phyloP scores from a whole-genome alignment of 2,797 vertebrate species.

The Chaenodraco wilsoni region DNA sequence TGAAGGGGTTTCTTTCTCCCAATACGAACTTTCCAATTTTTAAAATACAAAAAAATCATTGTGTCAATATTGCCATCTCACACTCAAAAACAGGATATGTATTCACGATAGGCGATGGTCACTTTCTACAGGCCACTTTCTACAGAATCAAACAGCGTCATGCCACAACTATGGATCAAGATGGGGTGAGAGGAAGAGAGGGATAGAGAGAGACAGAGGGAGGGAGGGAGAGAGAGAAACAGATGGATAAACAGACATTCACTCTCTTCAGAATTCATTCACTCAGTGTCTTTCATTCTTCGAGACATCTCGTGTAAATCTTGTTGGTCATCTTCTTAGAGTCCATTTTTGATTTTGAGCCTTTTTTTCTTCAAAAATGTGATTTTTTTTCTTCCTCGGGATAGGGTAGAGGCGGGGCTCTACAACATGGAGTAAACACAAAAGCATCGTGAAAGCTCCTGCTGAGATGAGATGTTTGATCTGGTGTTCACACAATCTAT shows the following conservation, averaged over 20 bases:
- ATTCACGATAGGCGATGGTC: conserved; percentile 78
- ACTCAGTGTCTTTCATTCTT: conserved; percentile 77
- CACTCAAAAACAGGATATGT: conserved; percentile 73
- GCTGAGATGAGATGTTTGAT: conserved; percentile 19
- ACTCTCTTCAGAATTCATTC: conserved; percentile 69
- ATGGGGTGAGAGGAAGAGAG: conserved; percentile 38
- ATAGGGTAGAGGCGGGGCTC: conserved; percentile 52
- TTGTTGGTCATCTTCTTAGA: conserved; percentile 63
- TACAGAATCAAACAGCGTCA: conserved; percentile 83
- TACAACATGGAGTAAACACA: conserved; percentile 49
- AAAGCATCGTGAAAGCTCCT: conserved; percentile 1
- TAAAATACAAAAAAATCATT: conserved; percentile 64
- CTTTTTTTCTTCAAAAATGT: conserved; percentile 57
- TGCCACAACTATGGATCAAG: conserved; percentile 81
- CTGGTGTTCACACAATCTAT: conserved; percentile 20
- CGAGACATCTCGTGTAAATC: conserved; percentile 55
- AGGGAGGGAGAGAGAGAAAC: conserved; percentile 21
- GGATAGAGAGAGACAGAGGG: conserved; percentile 38
- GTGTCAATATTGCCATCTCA: conserved; percentile 76
- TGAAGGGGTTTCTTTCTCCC: conserved; percentile 37
- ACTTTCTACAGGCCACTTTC: conserved; percentile 81
- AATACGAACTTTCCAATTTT: conserved; percentile 49
- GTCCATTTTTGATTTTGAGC: conserved; percentile 66
- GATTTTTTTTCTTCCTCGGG: conserved; percentile 25
- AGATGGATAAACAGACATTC: conserved; percentile 65